Conservation (phyloP, 2,888 invertebrate genomes). For the Clitarchus hookeri region DNA sequence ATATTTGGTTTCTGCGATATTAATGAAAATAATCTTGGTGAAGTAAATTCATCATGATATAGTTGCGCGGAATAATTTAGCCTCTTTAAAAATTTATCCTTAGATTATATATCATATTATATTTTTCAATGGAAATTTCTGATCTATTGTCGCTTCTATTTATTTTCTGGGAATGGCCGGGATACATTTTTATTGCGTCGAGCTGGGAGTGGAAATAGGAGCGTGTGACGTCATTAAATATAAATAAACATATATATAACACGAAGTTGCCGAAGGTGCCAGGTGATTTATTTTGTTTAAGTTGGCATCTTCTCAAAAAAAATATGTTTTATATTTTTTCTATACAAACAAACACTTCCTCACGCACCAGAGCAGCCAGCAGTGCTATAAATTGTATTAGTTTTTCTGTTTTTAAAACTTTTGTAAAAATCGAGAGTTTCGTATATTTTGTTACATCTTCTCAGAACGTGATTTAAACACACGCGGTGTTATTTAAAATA, state of each 20-base stretch:
- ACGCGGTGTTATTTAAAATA: no score
- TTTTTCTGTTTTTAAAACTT: no score
- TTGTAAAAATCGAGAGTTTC: no score
- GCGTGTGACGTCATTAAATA: not conserved
- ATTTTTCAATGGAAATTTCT: not conserved
- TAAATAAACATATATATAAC: not conserved
- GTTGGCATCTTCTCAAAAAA: not conserved
- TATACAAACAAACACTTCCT: not conserved
- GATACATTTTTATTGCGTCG: not conserved
- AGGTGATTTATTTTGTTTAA: not conserved
- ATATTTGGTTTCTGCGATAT: no score
- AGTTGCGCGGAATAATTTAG: no score
- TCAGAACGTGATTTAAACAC: no score
- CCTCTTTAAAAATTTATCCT: no score
- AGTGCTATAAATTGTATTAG: no score
- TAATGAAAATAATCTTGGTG: no score
- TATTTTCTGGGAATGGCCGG: not conserved
- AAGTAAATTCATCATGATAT: no score
- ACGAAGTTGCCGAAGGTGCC: not conserved
- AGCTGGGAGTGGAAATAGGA: not conserved
- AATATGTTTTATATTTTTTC: not conserved
- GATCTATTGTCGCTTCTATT: not conserved
- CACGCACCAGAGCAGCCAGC: not conserved
- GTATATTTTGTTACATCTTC: no score
- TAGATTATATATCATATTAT: no score